Percentiles rank a stretch among this genome's conserved stretches.
These are phyloP conservation scores for Ostrea edulis DNA, from an alignment of 1,140 invertebrate species.

Conservation along the genomic window DNA sequence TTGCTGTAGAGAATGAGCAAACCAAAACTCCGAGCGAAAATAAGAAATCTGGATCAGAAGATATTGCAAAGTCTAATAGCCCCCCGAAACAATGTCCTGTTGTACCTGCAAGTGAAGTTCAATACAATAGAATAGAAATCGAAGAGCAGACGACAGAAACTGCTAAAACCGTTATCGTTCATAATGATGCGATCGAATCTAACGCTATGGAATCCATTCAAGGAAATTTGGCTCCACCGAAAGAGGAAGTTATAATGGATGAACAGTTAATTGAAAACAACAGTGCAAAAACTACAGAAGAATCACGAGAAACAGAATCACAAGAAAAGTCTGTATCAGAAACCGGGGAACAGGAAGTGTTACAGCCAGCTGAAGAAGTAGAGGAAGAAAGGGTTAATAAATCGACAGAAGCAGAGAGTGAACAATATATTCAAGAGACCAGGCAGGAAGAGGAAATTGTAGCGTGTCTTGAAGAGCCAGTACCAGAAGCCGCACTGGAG, in stretches of 20 bases:
- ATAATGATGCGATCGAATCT: background rate
- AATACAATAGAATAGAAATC: slow-evolving; percentile 16
- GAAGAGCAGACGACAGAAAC: background rate
- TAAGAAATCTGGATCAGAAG: background rate
- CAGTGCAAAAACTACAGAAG: background rate
- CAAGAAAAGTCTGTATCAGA: background rate
- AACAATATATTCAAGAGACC: background rate
- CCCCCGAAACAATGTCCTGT: background rate
- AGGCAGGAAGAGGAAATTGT: background rate
- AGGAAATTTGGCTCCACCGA: background rate
- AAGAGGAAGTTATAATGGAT: background rate
- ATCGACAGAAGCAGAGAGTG: background rate
- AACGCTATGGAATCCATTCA: slow-evolving; percentile 7
- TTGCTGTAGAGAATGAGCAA: slow-evolving; percentile 27
- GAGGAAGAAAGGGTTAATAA: background rate
- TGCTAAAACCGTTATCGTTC: background rate
- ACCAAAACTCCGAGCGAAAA: background rate
- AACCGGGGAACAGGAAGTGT: background rate
- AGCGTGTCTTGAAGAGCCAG: background rate
- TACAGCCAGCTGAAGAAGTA: background rate
- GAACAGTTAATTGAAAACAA: background rate
- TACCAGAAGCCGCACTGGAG: background rate
- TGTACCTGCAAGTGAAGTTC: slow-evolving; percentile 1
- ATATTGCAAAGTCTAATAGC: background rate
- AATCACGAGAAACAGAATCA: background rate